These are phyloP conservation scores for Apogon hyalosoma DNA, from an alignment of 2,797 vertebrate genomes.

Conservation along the genomic window DNA sequence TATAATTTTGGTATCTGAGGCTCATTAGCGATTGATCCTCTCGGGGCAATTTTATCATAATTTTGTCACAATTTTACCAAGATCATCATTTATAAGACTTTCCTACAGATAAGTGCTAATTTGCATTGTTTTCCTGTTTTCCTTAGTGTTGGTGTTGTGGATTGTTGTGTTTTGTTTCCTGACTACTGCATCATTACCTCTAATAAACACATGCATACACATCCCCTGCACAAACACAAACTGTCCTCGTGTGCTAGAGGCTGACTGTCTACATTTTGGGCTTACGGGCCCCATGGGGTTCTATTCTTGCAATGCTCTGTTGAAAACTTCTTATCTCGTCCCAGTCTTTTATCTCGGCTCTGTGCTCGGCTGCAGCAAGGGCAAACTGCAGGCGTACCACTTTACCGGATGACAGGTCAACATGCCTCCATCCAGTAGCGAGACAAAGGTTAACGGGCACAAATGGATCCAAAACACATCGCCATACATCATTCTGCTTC, in stretches of 20 bases:
- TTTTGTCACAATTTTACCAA: not conserved
- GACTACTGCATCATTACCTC: conserved; percentile 50
- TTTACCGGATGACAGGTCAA: conserved; percentile 48
- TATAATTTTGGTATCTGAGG: not conserved
- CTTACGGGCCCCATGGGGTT: conserved; percentile 46
- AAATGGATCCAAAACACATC: conserved; percentile 33
- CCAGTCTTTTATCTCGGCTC: conserved; percentile 25
- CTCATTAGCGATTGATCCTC: no score
- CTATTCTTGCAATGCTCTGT: conserved; percentile 30
- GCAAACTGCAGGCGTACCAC: conserved; percentile 27
- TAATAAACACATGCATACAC: conserved; percentile 14
- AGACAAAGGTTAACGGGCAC: conserved; percentile 41
- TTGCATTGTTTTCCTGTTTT: not conserved
- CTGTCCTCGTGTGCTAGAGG: conserved; percentile 44
- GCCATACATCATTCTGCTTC: conserved; percentile 17
- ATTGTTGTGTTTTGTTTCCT: conserved; percentile 34
- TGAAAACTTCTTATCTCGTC: conserved; percentile 50
- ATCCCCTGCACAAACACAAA: conserved; percentile 10
- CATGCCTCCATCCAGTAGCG: conserved; percentile 32
- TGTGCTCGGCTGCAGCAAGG: conserved; percentile 28
- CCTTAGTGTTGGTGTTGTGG: conserved; percentile 2
- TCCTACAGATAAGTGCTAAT: conserved; percentile 19
- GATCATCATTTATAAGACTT: conserved; percentile 16
- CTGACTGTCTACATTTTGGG: conserved; percentile 58
- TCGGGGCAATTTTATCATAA: not conserved